phyloP scores from a whole-genome alignment of 1,140 invertebrate species.

The Papilio helenus region DNA sequence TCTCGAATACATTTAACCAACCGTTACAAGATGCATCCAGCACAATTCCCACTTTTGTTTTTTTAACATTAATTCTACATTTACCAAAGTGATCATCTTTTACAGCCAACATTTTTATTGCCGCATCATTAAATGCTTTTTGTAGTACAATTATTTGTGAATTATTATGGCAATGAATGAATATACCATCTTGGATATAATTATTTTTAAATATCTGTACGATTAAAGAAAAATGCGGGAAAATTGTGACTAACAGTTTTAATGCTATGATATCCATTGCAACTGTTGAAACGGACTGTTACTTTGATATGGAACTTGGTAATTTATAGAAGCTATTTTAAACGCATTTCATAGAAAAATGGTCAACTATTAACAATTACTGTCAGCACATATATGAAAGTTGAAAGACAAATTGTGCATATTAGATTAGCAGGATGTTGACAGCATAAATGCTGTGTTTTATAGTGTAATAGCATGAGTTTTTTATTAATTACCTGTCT shows the following conservation, averaged over 20 bases:
- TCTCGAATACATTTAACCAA: slow-evolving; percentile 51
- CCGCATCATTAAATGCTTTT: slow-evolving; percentile 48
- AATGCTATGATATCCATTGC: slow-evolving; percentile 28
- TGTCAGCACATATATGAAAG: slow-evolving; percentile 17
- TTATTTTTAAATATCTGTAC: slow-evolving; percentile 60
- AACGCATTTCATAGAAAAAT: not conserved
- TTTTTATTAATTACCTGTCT: too few species aligned
- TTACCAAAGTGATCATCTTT: slow-evolving; percentile 35
- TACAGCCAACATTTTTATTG: slow-evolving; percentile 41
- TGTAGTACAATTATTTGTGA: slow-evolving; percentile 43
- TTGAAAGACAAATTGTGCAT: slow-evolving; percentile 29
- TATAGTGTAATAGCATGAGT: not conserved
- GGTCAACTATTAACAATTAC: slow-evolving; percentile 10
- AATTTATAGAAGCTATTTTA: not conserved
- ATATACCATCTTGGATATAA: slow-evolving; percentile 51
- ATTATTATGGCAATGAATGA: slow-evolving; percentile 54
- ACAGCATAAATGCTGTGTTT: not conserved
- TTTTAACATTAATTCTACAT: slow-evolving; percentile 17
- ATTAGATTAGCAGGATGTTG: not conserved
- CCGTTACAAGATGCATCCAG: slow-evolving; percentile 56
- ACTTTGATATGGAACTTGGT: not conserved
- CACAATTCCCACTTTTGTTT: slow-evolving; percentile 55
- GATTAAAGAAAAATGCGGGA: slow-evolving; percentile 42
- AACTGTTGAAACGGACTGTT: not conserved
- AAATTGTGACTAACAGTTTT: slow-evolving; percentile 38